Evolutionary conservation across 2,113 vertebrate genomes (phyloP).

Genomic region (Cnemophilus loriae): DNA sequence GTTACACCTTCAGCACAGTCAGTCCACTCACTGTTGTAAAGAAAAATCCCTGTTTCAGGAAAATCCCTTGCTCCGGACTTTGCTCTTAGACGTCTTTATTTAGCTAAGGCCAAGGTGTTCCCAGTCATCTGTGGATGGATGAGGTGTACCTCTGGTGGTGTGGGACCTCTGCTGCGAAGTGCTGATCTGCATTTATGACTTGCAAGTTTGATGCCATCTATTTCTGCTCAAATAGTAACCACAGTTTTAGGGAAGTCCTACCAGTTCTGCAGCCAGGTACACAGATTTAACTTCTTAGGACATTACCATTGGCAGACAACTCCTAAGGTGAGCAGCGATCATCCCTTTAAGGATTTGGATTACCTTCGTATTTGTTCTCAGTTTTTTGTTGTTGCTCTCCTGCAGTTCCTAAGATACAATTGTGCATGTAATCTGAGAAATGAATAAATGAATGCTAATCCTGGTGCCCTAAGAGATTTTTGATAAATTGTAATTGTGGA

Average conservation of each 20-base stretch:
- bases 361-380: neutral
- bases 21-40: neutral
- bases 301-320: neutral
- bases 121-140: neutral
- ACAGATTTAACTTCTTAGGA: neutral
- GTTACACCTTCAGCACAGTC: neutral
- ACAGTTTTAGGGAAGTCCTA: neutral
- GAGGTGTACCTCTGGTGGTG: neutral
- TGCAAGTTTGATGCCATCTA: fast-evolving
- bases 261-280: neutral
- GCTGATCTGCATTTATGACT: neutral
- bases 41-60: neutral
- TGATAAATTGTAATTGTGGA: neutral
- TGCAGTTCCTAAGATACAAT: neutral
- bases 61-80: neutral
- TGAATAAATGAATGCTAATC: neutral
- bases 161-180: neutral
- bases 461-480: neutral
- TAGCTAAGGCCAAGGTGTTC: neutral
- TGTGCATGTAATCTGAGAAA: neutral
- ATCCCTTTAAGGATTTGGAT: neutral
- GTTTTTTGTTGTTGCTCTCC: neutral
- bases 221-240: neutral
- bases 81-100: neutral
- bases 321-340: neutral